A percentile compares a stretch with the other conserved stretches of the same genome.
phyloP scores from a whole-genome alignment of 2,888 invertebrate species.

The Watsonalla binaria region DNA sequence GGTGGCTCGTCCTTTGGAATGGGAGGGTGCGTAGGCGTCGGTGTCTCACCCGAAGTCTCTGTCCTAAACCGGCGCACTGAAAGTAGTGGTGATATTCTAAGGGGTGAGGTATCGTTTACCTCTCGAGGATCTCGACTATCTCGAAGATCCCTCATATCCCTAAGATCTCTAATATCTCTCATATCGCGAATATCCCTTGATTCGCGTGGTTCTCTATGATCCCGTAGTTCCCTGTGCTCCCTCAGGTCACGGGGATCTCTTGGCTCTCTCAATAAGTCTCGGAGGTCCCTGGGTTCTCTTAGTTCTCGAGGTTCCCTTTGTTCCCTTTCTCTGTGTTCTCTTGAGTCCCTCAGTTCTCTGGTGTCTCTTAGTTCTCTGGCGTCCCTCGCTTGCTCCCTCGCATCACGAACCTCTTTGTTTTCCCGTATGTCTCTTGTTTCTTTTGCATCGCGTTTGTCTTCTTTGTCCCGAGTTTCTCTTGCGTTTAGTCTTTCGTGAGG shows the following conservation, averaged over 20 bases:
- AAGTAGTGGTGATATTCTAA: conserved; percentile 70
- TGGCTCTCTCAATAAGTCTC: conserved; percentile 44
- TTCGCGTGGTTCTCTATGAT: conserved; percentile 48
- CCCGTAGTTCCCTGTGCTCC: conserved; percentile 38
- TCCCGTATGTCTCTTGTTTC: conserved; percentile 54
- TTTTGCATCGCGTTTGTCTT: conserved; percentile 57
- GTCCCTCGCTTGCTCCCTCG: conserved; percentile 56
- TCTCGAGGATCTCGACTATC: conserved; percentile 58
- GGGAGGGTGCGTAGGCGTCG: conserved; percentile 67
- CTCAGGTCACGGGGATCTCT: conserved; percentile 39
- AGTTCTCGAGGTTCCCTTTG: conserved; percentile 51
- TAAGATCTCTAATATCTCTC: conserved; percentile 38
- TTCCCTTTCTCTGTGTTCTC: conserved; percentile 49
- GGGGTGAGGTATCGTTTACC: conserved; percentile 64
- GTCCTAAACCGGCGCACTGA: conserved; percentile 68
- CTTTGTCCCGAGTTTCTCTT: conserved; percentile 57
- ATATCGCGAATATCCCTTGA: conserved; percentile 42
- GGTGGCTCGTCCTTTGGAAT: conserved; percentile 77
- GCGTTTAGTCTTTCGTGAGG: conserved; percentile 53
- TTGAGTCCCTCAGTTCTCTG: conserved; percentile 14
- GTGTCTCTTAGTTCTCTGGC: conserved; percentile 48
- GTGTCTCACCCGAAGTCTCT: conserved; percentile 55
- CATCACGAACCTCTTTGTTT: conserved; percentile 51
- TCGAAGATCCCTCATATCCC: conserved; percentile 55
- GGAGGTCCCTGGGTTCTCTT: conserved; percentile 43